Percentiles rank a stretch among this genome's conserved stretches.
phyloP scores from a whole-genome alignment of 2,113 vertebrate species.

The Rhynchomys soricoides region DNA sequence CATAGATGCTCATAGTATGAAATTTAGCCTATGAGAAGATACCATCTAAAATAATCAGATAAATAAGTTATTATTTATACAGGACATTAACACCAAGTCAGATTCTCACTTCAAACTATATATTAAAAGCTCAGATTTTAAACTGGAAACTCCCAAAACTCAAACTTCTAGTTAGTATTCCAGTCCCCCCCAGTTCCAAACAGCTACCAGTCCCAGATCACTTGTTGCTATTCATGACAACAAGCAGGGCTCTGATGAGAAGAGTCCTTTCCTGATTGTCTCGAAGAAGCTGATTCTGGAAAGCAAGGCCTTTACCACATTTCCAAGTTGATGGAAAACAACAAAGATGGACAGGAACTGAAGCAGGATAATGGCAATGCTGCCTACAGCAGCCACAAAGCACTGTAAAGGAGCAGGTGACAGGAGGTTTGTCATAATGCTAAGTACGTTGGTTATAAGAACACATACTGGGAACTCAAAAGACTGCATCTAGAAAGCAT shows the following conservation, averaged over 20 bases:
- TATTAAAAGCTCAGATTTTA: not conserved
- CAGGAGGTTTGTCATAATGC: not conserved
- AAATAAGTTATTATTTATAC: not conserved
- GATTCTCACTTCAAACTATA: not conserved
- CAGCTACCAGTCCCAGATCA: not conserved
- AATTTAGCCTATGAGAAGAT: constrained; percentile 8
- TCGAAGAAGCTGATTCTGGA: not conserved
- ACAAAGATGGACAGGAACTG: not conserved
- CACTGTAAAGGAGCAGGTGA: not conserved
- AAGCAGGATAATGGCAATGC: not conserved
- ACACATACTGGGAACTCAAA: not conserved
- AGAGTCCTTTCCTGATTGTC: not conserved
- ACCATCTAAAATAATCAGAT: not conserved
- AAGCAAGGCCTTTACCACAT: not conserved
- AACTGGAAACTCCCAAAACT: not conserved
- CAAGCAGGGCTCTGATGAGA: not conserved
- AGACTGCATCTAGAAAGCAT: not conserved
- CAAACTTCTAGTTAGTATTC: not conserved
- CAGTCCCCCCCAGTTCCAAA: not conserved
- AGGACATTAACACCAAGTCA: not conserved
- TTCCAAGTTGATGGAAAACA: too few species aligned
- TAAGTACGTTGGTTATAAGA: not conserved
- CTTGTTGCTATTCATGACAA: not conserved
- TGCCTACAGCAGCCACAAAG: not conserved
- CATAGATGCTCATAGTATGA: not conserved